Percentiles rank a stretch among this genome's conserved stretches.
Conservation (phyloP, 2,888 invertebrate species). For the Nymphalis polychloros region DNA sequence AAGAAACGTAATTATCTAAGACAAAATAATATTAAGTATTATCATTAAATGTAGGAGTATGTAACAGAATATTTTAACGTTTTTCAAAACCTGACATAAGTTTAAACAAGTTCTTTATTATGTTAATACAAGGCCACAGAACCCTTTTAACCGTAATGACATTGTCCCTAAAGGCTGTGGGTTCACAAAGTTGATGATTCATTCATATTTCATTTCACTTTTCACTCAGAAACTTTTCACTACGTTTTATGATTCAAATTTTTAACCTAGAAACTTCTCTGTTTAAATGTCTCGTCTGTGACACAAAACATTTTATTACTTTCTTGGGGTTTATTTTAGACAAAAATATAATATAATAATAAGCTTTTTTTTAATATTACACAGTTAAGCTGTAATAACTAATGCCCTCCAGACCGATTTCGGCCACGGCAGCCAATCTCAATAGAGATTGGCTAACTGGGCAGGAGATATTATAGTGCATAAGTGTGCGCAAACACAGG, state of each 20-base stretch:
- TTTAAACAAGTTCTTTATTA: constrained; percentile 21
- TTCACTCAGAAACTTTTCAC: constrained; percentile 23
- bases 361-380: too few relatives aligned
- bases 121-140: constrained; percentile 17
- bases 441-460: too few relatives aligned
- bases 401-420: too few relatives aligned
- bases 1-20: too few relatives aligned
- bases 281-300: constrained; percentile 7
- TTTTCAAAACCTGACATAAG: constrained; percentile 2
- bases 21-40: too few relatives aligned
- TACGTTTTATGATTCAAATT: constrained; percentile 9
- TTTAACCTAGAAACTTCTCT: background rate
- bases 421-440: too few relatives aligned
- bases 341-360: too few relatives aligned
- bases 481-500: too few relatives aligned
- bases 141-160: constrained; percentile 29
- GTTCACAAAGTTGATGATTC: constrained; percentile 29
- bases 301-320: too few relatives aligned
- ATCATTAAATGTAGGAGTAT: background rate
- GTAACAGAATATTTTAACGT: background rate
- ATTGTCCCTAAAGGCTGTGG: constrained; percentile 26
- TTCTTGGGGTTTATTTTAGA: too few relatives aligned
- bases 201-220: constrained; percentile 30
- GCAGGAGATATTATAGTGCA: too few relatives aligned
- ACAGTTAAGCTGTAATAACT: too few relatives aligned